Base-by-base conservation (phyloP, 2,113 vertebrate genomes). In the Alces alces region DNA sequence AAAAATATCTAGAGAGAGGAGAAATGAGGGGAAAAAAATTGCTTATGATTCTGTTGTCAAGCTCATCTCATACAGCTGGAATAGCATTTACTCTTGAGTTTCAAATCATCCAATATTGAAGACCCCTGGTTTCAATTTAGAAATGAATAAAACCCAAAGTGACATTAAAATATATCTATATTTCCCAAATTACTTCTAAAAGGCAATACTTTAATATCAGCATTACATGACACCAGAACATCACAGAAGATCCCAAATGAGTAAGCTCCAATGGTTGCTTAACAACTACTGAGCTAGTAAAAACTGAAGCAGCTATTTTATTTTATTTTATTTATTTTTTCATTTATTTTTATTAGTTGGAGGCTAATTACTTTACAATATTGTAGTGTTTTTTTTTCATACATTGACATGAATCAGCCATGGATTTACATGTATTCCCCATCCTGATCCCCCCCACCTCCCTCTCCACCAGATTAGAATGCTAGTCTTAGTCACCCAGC, bases 101-200 rank as follows among this genome's bases (percentile, higher is more conserved):
- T 97, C 90, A 52, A 73, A 43, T 39, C 66, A 55, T 90, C 10
- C 36, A 79, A 83, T 78, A 76, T 50, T 82, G 64, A 96, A 94
- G 95, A 97, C 7, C 13, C 2, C 5, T 47, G 45, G 21, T 97
- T 98, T 97, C 28, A 96, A 97, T 82, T 96, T 73, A 89, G 66
- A 94, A 98, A 92, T 93, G 79, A 87, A 96, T 97, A 97, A 95
- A 76, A 95, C 96, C 13, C 55, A 64, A 82, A 96, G 45, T 92
- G 78, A 87, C 85, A 11, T 57, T 93, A 96, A 55, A 47, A 50
- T 80, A 52, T 82, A 82, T 36, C 36, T 52, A 4, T 52, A 82
- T 54, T 82, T 47, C 86, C 39, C 66, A 96, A 96, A 70, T 47
- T 86, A 83, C 97, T 66, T 94, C 5, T 8, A 86, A 83, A 97